Conservation (phyloP, 2,797 vertebrate species). For the Coregonus suidteri region DNA sequence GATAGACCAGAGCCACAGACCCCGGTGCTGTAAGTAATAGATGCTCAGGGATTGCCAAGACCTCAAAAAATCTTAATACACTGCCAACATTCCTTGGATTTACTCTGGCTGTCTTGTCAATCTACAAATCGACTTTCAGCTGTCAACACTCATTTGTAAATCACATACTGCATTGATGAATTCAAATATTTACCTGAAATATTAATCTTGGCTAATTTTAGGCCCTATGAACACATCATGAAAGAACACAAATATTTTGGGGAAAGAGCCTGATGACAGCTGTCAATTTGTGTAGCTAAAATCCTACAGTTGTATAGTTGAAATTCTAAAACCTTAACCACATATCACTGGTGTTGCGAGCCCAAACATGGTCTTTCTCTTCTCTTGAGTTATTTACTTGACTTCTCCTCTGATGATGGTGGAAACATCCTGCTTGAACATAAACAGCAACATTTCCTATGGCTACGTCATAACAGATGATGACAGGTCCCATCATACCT, state of each 20-base stretch:
- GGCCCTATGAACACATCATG: no score
- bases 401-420: not conserved
- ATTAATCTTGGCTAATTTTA: not conserved
- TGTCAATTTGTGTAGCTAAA: not conserved
- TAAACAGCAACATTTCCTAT: not conserved
- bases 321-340: not conserved
- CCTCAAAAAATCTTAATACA: constrained; percentile 34
- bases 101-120: constrained; percentile 1
- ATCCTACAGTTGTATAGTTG: not conserved
- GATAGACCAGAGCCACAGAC: constrained; percentile 19
- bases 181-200: not conserved
- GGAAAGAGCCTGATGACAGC: not conserved
- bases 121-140: not conserved
- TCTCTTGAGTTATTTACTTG: not conserved
- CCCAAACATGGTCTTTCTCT: not conserved
- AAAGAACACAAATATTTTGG: not conserved
- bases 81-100: constrained; percentile 36
- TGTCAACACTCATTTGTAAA: not conserved
- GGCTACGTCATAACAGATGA: constrained; percentile 4
- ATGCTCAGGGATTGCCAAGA: constrained; percentile 42
- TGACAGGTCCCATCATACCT: constrained; percentile 10
- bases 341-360: not conserved
- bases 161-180: not conserved
- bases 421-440: constrained; percentile 1
- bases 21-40: constrained; percentile 48